Evolutionary conservation across 2,113 vertebrate genomes (phyloP).

Genomic region (Lichenostomus cassidix): DNA sequence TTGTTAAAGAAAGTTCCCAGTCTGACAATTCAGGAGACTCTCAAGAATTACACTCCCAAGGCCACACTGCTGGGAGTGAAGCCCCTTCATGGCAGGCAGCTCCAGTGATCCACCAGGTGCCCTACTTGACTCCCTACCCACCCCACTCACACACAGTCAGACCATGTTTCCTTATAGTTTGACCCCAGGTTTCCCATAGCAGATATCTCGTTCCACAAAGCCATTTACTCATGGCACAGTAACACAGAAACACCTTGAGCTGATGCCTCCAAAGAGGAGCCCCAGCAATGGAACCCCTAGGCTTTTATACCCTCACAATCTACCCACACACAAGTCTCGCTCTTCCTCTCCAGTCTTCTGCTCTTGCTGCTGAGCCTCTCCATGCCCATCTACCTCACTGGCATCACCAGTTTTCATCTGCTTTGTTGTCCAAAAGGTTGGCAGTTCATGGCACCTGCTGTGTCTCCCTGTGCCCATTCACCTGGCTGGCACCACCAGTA

Average conservation of each 20-base stretch:
- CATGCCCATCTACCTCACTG: neutral
- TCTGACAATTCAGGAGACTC: neutral
- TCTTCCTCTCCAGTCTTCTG: neutral
- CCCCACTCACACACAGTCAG: neutral
- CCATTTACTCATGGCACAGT: neutral
- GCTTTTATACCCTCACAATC: neutral
- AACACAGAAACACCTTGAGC: neutral
- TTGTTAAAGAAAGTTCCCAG: neutral
- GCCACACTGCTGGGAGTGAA: neutral
- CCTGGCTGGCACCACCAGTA: neutral
- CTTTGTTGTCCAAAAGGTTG: neutral
- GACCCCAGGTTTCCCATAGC: neutral
- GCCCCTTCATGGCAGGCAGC: fast-evolving
- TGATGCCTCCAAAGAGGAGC: neutral
- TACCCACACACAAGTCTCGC: fast-evolving
- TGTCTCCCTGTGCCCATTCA: neutral
- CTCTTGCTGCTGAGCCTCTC: neutral
- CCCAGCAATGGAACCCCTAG: neutral
- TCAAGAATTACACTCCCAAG: neutral
- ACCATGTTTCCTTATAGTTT: neutral
- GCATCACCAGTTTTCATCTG: neutral
- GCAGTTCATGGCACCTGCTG: neutral
- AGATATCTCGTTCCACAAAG: neutral
- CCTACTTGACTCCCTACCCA: neutral
- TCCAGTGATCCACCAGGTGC: neutral